Conservation (phyloP, 2,888 invertebrate species). For the Acrocyrtus sp. region DNA sequence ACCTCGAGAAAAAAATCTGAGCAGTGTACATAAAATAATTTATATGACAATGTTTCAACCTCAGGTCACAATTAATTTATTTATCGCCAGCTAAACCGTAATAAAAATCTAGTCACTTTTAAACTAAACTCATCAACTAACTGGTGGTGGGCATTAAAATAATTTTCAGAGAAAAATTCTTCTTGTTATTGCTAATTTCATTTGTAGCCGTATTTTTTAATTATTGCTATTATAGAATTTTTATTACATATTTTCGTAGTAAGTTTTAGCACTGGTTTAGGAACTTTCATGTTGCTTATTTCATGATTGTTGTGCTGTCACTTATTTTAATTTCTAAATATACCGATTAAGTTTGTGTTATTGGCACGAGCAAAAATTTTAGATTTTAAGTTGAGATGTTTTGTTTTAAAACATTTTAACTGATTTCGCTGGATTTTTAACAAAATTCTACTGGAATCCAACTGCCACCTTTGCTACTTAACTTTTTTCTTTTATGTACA, state of each 20-base stretch:
- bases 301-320: constrained; percentile 53
- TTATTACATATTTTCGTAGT: background rate
- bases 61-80: constrained; percentile 42
- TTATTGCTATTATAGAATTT: constrained; percentile 11
- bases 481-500: too few species aligned
- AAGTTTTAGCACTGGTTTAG: constrained; percentile 48
- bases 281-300: constrained; percentile 48
- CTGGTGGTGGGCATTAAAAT: background rate
- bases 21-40: too few species aligned
- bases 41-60: constrained; percentile 35
- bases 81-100: background rate
- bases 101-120: too few species aligned
- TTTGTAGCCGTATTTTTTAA: background rate
- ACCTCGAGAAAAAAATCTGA: too few species aligned
- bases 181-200: too few species aligned
- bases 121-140: too few species aligned
- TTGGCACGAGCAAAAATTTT: constrained; percentile 12
- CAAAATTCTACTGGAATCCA: background rate
- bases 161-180: background rate
- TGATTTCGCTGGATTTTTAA: background rate
- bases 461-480: background rate
- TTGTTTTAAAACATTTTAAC: background rate
- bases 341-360: background rate
- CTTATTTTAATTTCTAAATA: constrained; percentile 2
- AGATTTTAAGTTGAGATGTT: background rate